Conservation (phyloP, 2,113 vertebrate genomes). For the Catharus minimus region DNA sequence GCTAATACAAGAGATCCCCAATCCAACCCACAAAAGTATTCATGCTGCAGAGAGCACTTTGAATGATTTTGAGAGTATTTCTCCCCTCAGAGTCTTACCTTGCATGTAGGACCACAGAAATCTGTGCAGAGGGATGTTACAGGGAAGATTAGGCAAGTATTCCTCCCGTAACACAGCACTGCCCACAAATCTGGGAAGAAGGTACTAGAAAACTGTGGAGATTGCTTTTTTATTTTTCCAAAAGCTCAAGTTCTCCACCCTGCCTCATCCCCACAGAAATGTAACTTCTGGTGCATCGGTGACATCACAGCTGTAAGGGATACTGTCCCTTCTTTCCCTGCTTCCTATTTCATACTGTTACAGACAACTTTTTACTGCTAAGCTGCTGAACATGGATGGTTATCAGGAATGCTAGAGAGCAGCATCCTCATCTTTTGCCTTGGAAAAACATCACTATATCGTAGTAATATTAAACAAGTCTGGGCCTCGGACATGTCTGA, state of each 20-base stretch:
- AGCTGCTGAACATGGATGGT: background rate
- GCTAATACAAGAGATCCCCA: background rate
- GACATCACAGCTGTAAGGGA: background rate
- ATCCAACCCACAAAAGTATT: background rate
- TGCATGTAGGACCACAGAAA: background rate
- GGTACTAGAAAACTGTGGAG: background rate
- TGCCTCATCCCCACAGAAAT: background rate
- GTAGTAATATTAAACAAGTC: no score
- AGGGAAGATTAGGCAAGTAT: background rate
- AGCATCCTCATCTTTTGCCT: background rate
- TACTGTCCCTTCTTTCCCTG: background rate
- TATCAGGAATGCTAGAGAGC: background rate
- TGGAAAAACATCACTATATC: background rate
- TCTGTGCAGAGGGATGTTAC: fast-evolving
- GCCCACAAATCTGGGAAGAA: background rate
- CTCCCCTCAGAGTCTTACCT: background rate
- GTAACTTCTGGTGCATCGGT: background rate
- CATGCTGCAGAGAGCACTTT: background rate
- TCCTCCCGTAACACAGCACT: background rate
- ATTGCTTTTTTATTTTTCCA: background rate
- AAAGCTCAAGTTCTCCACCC: background rate
- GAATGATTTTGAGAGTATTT: background rate
- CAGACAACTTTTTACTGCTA: background rate
- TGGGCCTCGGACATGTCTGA: no score
- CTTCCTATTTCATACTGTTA: background rate